A percentile compares a stretch with the other conserved stretches of the same genome.
phyloP scores from a whole-genome alignment of 92 coral and sea anemone species.

The Parazoanthus swiftii region DNA sequence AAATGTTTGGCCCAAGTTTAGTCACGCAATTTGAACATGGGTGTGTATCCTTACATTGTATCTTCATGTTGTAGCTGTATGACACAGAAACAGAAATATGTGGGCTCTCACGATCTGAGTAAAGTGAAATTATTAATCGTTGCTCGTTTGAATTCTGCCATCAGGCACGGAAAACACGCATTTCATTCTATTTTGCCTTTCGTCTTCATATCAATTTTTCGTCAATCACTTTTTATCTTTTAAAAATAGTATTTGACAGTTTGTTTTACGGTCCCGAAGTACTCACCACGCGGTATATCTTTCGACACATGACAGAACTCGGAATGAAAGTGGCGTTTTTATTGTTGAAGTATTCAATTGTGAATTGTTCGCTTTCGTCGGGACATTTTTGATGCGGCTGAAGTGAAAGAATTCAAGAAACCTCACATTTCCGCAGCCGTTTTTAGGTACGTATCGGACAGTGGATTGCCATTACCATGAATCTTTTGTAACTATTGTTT shows the following conservation, averaged over 20 bases:
- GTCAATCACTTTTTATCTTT: no score
- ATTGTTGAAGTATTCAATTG: no score
- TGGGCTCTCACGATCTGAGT: not conserved
- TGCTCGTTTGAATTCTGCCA: no score
- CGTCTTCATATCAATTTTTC: no score
- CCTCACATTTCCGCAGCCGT: slow-evolving; percentile 9
- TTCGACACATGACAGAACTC: not conserved
- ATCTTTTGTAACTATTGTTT: not conserved
- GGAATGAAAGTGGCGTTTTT: not conserved
- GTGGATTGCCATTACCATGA: not conserved
- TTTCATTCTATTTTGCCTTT: no score
- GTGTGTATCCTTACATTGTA: no score
- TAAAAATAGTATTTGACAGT: no score
- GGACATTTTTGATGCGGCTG: not conserved
- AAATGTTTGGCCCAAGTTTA: not conserved
- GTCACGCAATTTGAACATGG: not conserved
- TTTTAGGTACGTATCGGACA: not conserved
- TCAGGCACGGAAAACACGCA: no score
- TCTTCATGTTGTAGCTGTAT: no score
- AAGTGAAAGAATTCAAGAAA: not conserved
- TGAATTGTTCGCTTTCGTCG: not conserved
- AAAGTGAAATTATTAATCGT: no score
- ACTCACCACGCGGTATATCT: no score
- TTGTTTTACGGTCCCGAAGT: no score
- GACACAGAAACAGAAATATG: not conserved